A percentile compares a stretch with the other conserved stretches of the same genome.
Evolutionary conservation across 1,140 invertebrate genomes (phyloP).

Genomic region (Leptinotarsa defecta): DNA sequence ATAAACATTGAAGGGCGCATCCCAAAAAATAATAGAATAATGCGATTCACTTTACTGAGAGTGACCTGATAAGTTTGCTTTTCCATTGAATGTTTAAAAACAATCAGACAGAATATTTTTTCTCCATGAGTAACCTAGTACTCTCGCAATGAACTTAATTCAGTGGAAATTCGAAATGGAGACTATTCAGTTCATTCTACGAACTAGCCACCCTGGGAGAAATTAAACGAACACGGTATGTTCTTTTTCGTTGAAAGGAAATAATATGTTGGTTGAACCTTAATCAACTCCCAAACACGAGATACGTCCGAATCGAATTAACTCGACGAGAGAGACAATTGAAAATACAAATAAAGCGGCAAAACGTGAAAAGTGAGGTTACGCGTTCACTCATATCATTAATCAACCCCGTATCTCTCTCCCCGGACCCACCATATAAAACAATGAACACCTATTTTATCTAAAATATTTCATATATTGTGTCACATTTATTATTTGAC

Average conservation of each 20-base stretch:
- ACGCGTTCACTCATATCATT: conserved; percentile 16
- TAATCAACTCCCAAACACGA: conserved; percentile 7
- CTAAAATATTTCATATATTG: conserved; percentile 26
- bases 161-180: not conserved
- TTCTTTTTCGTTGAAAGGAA: not conserved
- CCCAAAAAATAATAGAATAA: too few species aligned
- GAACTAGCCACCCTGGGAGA: not conserved
- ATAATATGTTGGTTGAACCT: conserved; percentile 10
- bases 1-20: too few species aligned
- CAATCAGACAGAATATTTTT: too few species aligned
- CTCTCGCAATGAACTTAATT: not conserved
- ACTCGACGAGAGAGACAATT: conserved; percentile 10
- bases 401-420: conserved; percentile 26
- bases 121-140: too few species aligned
- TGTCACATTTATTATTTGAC: conserved; percentile 20
- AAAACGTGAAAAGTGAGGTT: conserved; percentile 28
- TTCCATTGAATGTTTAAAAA: too few species aligned
- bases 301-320: conserved; percentile 19
- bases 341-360: conserved; percentile 27
- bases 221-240: not conserved
- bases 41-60: too few species aligned
- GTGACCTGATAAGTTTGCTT: too few species aligned
- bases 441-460: conserved; percentile 25
- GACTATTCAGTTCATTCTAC: not conserved
- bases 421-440: conserved; percentile 18